Base-by-base conservation (phyloP, 1,140 invertebrate species). In the Zaprionus inermis region DNA sequence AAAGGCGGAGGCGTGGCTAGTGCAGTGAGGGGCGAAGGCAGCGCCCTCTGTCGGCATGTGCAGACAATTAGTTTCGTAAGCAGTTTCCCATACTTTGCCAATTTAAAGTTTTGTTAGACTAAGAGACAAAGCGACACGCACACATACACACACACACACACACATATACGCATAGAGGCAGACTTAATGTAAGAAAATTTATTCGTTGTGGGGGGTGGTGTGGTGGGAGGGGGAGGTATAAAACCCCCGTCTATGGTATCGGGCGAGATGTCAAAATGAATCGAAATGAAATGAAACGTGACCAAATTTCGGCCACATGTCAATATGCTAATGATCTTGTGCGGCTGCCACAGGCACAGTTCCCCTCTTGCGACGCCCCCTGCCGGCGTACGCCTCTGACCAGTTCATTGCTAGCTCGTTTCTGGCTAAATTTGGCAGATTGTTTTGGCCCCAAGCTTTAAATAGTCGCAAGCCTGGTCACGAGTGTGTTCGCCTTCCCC, bases 241-340 rank as follows among this genome's bases (percentile, higher is more conserved):
- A n/a, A n/a, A n/a, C n/a, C n/a, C n/a, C n/a, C n/a, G n/a, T n/a
- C n/a, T n/a, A n/a, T n/a, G 24, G 24, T 1, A 4, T 4, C 44
- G 44, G 18, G 10, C 1, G 64, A 78, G 56, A 60, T 82, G 79
- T 73, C 66, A 60, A 73, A 83, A 77, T 83, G 76, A 78, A 79
- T 88, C 72, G 84, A 89, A 84, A 89, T 89, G 80, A 89, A 89
- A 81, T 89, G 84, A 78, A 89, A 89, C 84, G 84, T 89, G 84
- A 89, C 85, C 84, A 75, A 89, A 81, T 89, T 84, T 78, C n/a
- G 81, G 84, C 84, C 84, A 89, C 84, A 89, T 89, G 81, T 89
- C 84, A 88, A 88, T 89, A 88, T 89, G 84, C 84, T 89, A 88
- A 88, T 88, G 84, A 88, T 83, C 58, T 61, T 72, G 69, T 76